These are phyloP conservation scores for Noctilio leporinus DNA, from an alignment of 2,113 vertebrate genomes.

Conservation along the genomic window DNA sequence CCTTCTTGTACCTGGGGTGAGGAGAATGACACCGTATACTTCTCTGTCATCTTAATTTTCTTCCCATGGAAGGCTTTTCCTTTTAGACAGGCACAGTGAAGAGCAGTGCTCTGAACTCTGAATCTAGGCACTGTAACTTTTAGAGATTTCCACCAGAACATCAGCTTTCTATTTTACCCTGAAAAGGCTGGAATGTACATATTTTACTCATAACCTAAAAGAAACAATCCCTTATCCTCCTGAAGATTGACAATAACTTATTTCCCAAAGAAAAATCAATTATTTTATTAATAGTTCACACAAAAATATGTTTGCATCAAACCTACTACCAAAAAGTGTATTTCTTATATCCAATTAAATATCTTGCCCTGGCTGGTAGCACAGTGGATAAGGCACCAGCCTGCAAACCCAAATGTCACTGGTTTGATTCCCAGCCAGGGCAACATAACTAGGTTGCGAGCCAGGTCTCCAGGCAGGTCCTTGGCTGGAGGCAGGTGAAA, in stretches of 20 bases:
- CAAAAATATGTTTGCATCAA: neutral
- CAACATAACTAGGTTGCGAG: too few species aligned
- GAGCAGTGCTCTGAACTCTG: neutral
- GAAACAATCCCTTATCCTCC: neutral
- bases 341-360: neutral
- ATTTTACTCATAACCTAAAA: neutral
- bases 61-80: neutral
- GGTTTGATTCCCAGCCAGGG: too few species aligned
- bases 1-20: fast-evolving
- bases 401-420: too few species aligned
- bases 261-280: neutral
- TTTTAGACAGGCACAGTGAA: neutral
- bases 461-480: too few species aligned
- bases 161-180: neutral
- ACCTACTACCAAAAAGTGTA: neutral
- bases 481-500: too few species aligned
- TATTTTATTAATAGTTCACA: neutral
- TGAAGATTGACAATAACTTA: neutral
- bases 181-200: neutral
- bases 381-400: too few species aligned
- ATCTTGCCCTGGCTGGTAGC: too few species aligned
- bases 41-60: neutral
- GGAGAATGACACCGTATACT: neutral
- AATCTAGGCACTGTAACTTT: neutral
- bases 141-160: neutral